Conservation (phyloP, 2,797 vertebrate species). For the Malurus leucopterus region DNA sequence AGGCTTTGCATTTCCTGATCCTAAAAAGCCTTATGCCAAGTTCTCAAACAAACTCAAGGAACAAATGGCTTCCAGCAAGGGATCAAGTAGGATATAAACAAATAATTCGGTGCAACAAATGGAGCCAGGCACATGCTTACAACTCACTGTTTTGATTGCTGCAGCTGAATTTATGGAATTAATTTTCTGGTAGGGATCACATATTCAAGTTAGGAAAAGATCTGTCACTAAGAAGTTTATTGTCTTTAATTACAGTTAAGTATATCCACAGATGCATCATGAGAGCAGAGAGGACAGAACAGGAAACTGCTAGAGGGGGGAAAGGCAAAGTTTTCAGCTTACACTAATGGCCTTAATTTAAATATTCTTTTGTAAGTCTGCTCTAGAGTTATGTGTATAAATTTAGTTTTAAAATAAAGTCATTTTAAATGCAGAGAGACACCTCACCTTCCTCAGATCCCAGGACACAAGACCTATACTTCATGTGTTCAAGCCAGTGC, state of each 20-base stretch:
- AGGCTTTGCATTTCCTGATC: not conserved
- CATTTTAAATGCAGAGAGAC: not conserved
- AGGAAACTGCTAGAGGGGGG: not conserved
- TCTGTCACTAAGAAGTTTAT: not conserved
- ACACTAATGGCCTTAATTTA: not conserved
- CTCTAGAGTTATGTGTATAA: not conserved
- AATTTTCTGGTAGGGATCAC: not conserved
- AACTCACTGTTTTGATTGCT: rapidly evolving
- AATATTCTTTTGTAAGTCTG: not conserved
- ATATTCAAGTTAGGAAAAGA: not conserved
- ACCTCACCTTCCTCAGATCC: not conserved
- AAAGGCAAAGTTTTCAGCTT: not conserved
- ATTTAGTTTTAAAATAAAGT: not conserved
- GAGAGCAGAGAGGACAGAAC: not conserved
- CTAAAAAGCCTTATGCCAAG: not conserved
- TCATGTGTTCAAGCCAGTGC: rapidly evolving
- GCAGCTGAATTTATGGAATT: not conserved
- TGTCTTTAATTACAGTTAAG: not conserved
- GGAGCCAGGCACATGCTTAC: not conserved
- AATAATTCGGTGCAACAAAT: not conserved
- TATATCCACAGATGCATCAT: not conserved
- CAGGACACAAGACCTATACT: not conserved
- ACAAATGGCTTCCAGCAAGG: not conserved
- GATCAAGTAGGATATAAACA: not conserved
- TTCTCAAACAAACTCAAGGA: not conserved